Percentiles rank a stretch among this genome's conserved stretches.
phyloP scores from a whole-genome alignment of 2,888 invertebrate species.

The Enchytraeus crypticus region DNA sequence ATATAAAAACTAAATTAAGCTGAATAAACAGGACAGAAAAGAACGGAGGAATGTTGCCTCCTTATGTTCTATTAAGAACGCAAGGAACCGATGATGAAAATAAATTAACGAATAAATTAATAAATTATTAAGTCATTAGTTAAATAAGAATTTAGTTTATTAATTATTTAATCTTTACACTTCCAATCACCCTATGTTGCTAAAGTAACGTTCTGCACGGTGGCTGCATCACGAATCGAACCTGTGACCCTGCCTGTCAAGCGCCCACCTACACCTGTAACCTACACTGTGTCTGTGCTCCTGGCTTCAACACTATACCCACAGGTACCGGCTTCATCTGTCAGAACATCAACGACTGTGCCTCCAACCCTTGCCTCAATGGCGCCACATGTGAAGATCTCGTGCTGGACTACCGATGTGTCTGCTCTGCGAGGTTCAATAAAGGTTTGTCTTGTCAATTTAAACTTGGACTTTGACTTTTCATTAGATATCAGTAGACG shows the following conservation, averaged over 20 bases:
- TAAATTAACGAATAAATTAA: too few species aligned
- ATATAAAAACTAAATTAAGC: too few species aligned
- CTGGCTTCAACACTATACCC: constrained; percentile 16
- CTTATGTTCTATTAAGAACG: too few species aligned
- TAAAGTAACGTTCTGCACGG: constrained; percentile 19
- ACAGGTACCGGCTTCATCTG: constrained; percentile 13
- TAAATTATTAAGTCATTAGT: too few species aligned
- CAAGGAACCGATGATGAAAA: too few species aligned
- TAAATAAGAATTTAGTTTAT: too few species aligned
- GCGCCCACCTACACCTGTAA: constrained; percentile 20
- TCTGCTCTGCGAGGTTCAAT: constrained; percentile 54
- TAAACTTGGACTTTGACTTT: not conserved
- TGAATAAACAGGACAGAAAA: too few species aligned
- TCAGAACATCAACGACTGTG: constrained; percentile 25
- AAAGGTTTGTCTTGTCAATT: constrained; percentile 13
- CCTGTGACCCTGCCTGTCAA: constrained; percentile 21
- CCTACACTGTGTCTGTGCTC: constrained; percentile 19
- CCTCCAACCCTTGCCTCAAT: constrained; percentile 25
- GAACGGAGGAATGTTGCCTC: too few species aligned
- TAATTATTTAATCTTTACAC: too few species aligned
- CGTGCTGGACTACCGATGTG: constrained; percentile 77
- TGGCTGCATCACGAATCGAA: constrained; percentile 14
- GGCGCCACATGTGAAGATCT: constrained; percentile 71
- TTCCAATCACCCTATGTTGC: too few species aligned
- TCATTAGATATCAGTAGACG: too few species aligned